A percentile compares a stretch with the other conserved stretches of the same genome.
These are phyloP conservation scores for Bombylius discolor DNA, from an alignment of 2,888 invertebrate species.

Conservation along the genomic window DNA sequence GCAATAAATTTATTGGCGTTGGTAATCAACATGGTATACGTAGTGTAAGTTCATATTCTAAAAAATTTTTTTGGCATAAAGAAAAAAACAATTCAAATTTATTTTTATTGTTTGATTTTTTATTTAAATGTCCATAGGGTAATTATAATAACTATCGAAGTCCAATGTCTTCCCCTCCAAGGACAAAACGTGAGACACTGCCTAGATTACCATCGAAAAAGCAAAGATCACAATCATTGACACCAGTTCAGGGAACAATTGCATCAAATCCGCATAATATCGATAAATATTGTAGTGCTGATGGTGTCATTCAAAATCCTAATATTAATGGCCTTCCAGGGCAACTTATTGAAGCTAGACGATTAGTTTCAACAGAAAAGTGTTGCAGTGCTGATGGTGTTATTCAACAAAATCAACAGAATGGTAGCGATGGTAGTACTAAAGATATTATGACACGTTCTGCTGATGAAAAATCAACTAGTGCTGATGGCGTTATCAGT, in stretches of 20 bases:
- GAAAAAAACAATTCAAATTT: slow-evolving; percentile 25
- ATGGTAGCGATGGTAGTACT: background rate
- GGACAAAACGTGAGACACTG: slow-evolving; percentile 37
- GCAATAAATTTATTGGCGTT: slow-evolving; percentile 42
- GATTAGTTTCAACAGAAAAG: slow-evolving; percentile 36
- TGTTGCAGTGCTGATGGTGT: slow-evolving; percentile 58
- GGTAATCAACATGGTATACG: slow-evolving; percentile 22
- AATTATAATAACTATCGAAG: slow-evolving; percentile 31
- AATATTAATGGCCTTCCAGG: background rate
- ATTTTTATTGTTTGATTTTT: too few species aligned
- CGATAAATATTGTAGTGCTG: slow-evolving; percentile 57
- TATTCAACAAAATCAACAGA: slow-evolving; percentile 35
- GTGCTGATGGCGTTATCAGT: slow-evolving; percentile 40
- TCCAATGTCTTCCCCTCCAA: slow-evolving; percentile 46
- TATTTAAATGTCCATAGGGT: slow-evolving; percentile 24
- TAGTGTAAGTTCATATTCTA: slow-evolving; percentile 30
- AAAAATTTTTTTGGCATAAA: too few species aligned
- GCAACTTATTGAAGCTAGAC: slow-evolving; percentile 15
- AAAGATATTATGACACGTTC: slow-evolving; percentile 11
- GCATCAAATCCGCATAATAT: slow-evolving; percentile 18
- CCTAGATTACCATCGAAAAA: slow-evolving; percentile 45
- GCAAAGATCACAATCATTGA: slow-evolving; percentile 68
- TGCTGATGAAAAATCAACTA: slow-evolving; percentile 40
- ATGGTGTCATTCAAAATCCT: slow-evolving; percentile 48
- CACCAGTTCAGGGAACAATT: slow-evolving; percentile 43